Conservation (phyloP, 2,797 vertebrate species). For the Notolepis coatsorum region DNA sequence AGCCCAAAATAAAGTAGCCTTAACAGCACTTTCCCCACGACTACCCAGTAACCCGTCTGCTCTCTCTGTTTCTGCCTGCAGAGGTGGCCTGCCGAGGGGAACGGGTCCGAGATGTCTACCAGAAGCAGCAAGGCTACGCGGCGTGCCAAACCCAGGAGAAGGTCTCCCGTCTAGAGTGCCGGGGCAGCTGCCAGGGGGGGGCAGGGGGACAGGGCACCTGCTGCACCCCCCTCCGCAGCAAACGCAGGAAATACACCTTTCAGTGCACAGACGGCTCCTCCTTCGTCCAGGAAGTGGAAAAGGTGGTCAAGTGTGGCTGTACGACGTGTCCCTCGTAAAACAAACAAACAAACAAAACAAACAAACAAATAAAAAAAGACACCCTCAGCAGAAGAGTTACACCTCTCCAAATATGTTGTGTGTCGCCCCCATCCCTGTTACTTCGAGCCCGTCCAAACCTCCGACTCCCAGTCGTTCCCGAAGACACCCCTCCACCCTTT, state of each 20-base stretch:
- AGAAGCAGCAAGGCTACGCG: constrained; percentile 98
- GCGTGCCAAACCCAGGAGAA: constrained; percentile 99
- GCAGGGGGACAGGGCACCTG: constrained; percentile 84
- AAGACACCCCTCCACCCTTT: constrained; percentile 10
- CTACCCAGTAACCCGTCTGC: constrained; percentile 4
- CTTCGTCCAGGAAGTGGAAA: constrained; percentile 97
- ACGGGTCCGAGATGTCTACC: constrained; percentile 97
- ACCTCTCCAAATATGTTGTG: constrained; percentile 63
- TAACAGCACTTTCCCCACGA: too few relatives aligned
- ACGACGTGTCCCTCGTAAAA: constrained; percentile 88
- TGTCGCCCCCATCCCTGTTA: constrained; percentile 62
- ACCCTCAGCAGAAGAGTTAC: constrained; percentile 53
- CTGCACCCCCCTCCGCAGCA: constrained; percentile 94
- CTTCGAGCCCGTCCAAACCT: constrained; percentile 7
- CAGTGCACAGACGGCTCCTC: constrained; percentile 98
- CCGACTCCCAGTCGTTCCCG: constrained; percentile 30
- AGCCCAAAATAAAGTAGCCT: too few relatives aligned
- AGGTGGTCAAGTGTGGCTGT: constrained; percentile 98
- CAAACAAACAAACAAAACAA: constrained; percentile 12
- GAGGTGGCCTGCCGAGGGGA: constrained; percentile 98
- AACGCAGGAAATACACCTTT: constrained; percentile 98
- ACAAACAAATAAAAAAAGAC: constrained; percentile 42
- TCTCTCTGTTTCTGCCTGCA: constrained; percentile 65
- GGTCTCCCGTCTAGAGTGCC: constrained; percentile 96
- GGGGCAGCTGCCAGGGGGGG: constrained; percentile 86